phyloP scores from a whole-genome alignment of 1,140 invertebrate genomes.

The Zophobas atratus region DNA sequence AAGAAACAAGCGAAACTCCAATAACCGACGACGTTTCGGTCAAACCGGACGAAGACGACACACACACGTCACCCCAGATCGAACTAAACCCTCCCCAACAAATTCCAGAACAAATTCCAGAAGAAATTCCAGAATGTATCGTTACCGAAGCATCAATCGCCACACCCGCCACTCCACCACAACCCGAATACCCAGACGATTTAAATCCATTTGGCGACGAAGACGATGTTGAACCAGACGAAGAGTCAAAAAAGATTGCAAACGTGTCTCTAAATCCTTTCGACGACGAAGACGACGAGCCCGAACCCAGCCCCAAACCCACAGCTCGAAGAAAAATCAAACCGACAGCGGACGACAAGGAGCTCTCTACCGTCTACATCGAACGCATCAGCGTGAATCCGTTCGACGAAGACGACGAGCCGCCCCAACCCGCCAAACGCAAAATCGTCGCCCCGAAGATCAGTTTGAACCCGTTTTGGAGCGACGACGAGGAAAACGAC shows the following conservation, averaged over 20 bases:
- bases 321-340: slow-evolving; percentile 47
- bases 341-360: slow-evolving; percentile 9
- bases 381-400: slow-evolving; percentile 67
- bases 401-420: slow-evolving; percentile 78
- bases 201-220: slow-evolving; percentile 87
- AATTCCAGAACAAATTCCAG: no score
- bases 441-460: slow-evolving; percentile 70
- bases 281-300: slow-evolving; percentile 72
- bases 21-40: background rate
- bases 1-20: slow-evolving; percentile 34
- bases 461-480: slow-evolving; percentile 80
- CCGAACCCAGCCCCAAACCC: slow-evolving; percentile 17
- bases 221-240: slow-evolving; percentile 64
- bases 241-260: slow-evolving; percentile 30
- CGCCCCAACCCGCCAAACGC: slow-evolving; percentile 64
- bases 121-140: no score
- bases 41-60: no score
- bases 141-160: background rate
- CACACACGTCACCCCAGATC: no score
- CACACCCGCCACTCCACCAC: background rate
- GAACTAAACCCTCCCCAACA: no score
- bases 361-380: background rate
- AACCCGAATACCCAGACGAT: slow-evolving; percentile 78
- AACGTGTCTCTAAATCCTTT: slow-evolving; percentile 75
- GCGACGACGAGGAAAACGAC: slow-evolving; percentile 75